These are phyloP conservation scores for Cheilosia impressa DNA, from an alignment of 2,888 invertebrate species.

Conservation along the genomic window DNA sequence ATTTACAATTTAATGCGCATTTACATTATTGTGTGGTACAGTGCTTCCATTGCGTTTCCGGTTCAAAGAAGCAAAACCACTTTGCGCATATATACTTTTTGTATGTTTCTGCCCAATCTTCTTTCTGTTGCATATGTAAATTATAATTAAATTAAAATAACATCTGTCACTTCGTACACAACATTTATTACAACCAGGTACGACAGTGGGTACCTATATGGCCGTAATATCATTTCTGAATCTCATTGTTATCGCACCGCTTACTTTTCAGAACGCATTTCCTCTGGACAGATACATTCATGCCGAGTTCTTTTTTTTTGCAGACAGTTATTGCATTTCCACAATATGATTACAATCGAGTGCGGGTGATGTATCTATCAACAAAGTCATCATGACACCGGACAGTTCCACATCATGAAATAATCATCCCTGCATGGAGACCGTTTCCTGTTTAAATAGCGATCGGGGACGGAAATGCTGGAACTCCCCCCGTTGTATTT, in stretches of 20 bases:
- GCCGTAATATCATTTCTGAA: background rate
- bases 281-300: slow-evolving; percentile 8
- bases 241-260: slow-evolving; percentile 8
- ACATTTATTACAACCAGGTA: background rate
- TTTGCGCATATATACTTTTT: no score
- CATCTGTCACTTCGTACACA: slow-evolving; percentile 32
- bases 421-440: slow-evolving; percentile 55
- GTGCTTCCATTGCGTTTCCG: slow-evolving; percentile 1
- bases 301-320: slow-evolving; percentile 33
- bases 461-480: slow-evolving; percentile 45
- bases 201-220: background rate
- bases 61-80: slow-evolving; percentile 1
- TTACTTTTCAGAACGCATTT: slow-evolving; percentile 44
- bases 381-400: slow-evolving; percentile 61
- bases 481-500: background rate
- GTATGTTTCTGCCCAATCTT: background rate
- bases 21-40: background rate
- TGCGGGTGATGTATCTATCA: slow-evolving; percentile 38
- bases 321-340: slow-evolving; percentile 57
- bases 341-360: slow-evolving; percentile 22
- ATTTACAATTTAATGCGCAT: background rate
- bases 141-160: slow-evolving; percentile 45
- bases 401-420: slow-evolving; percentile 67
- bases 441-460: slow-evolving; percentile 64
- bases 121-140: slow-evolving; percentile 3